Evolutionary conservation across 1,140 invertebrate genomes (phyloP).

Genomic region (Drosophila lowei): DNA sequence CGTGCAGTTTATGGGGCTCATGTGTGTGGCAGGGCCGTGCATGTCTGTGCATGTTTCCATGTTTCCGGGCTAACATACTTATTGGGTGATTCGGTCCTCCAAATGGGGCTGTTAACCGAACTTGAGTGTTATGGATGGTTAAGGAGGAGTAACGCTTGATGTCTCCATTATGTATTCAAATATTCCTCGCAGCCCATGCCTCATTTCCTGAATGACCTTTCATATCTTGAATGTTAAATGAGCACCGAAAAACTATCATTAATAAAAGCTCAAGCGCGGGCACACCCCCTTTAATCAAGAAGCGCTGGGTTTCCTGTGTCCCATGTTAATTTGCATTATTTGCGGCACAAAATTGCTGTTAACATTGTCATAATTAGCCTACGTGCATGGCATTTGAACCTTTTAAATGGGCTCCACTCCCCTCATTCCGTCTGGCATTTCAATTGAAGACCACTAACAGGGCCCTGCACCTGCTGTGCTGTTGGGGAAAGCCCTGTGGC

Average conservation of each 20-base stretch:
- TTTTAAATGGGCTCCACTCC: slow-evolving; percentile 17
- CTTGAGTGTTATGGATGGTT: not conserved
- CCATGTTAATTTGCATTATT: slow-evolving; percentile 74
- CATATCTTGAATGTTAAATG: slow-evolving; percentile 48
- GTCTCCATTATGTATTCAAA: slow-evolving; percentile 32
- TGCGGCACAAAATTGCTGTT: slow-evolving; percentile 68
- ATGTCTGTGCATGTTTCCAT: slow-evolving; percentile 9
- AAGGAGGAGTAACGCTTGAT: not conserved
- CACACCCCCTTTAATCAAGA: slow-evolving; percentile 15
- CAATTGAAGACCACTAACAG: slow-evolving; percentile 21
- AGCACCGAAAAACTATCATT: slow-evolving; percentile 35
- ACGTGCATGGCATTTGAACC: slow-evolving; percentile 73
- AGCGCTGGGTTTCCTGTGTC: slow-evolving; percentile 45
- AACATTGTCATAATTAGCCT: slow-evolving; percentile 78
- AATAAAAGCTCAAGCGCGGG: slow-evolving; percentile 42
- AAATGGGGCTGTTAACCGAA: slow-evolving; percentile 1
- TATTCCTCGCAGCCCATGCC: slow-evolving; percentile 6
- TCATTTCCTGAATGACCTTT: slow-evolving; percentile 50
- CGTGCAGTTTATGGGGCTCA: slow-evolving; percentile 59
- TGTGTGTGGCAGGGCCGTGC: not conserved
- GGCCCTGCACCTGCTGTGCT: slow-evolving; percentile 41
- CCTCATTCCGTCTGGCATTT: slow-evolving; percentile 52
- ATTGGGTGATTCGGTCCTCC: slow-evolving; percentile 19
- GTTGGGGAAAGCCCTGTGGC: slow-evolving; percentile 39
- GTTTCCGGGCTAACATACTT: slow-evolving; percentile 34